Conservation (phyloP, 2,888 invertebrate genomes). For the Trachelus stipa region DNA sequence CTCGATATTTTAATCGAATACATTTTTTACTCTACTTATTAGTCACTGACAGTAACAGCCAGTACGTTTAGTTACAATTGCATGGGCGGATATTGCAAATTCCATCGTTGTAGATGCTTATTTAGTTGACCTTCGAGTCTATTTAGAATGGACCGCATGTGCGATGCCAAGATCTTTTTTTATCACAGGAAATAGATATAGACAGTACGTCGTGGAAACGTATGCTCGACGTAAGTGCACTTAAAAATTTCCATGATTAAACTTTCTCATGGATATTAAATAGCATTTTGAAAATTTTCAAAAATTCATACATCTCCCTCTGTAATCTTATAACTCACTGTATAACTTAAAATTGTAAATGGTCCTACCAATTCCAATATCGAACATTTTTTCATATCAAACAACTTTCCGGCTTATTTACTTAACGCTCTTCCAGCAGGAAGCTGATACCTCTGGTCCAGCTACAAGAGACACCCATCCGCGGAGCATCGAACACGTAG, state of each 20-base stretch:
- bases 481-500: neutral
- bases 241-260: neutral
- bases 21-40: neutral
- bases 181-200: neutral
- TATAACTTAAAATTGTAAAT: too few relatives aligned
- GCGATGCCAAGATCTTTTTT: neutral
- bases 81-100: neutral
- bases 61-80: neutral
- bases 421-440: neutral
- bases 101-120: neutral
- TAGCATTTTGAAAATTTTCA: neutral
- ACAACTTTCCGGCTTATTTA: neutral
- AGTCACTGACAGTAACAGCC: neutral
- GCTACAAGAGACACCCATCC: neutral
- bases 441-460: neutral
- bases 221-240: neutral
- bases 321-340: too few relatives aligned
- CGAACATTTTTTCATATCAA: too few relatives aligned
- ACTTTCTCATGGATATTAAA: neutral
- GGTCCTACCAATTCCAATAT: too few relatives aligned
- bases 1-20: neutral
- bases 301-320: too few relatives aligned
- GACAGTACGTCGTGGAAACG: neutral
- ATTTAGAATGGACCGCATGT: neutral
- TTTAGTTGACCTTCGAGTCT: neutral